Evolutionary conservation across 2,113 vertebrate species (phyloP), one percentile per base, ranked within the genome.

Genomic region (Engystomops pustulosus): DNA sequence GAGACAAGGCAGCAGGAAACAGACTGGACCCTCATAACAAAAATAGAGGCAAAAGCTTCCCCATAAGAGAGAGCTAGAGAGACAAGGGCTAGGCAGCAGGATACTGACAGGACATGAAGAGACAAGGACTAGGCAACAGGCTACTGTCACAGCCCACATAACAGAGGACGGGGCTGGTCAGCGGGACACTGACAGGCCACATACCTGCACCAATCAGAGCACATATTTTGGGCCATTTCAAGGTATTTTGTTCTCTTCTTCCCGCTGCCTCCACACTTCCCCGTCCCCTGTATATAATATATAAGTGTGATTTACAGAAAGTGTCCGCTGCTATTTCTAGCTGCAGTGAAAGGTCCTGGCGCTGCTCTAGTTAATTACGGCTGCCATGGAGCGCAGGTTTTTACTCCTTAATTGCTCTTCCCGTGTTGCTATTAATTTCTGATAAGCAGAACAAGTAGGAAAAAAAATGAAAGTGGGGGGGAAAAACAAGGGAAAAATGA

Each of bases 371-470:
- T 27, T 53, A 53, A 36, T 55, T 76, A 51, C n/a, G 9, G 9
- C 47, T 34, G 47, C 30, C 72, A 53, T 34, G 27, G 47, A 18
- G 18, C 27, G 9, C 27, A 55, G 47, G 17, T 53, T 53, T 76
- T 53, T 76, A 18, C 55, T 76, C 30, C 47, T 34, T 76, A 76
- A 76, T 76, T 76, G 72, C 47, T 76, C 72, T n/a, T 76, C 72
- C 47, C 15, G 30, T 76, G 72, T 76, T 76, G 44, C 72, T 76
- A 76, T 76, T 76, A 76, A 76, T 76, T 76, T 76, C 72, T 76
- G 72, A 49, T 76, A 76, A 53, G 47, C 72, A 76, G 72, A 76
- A 76, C 72, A 76, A 76, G 72, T 14, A 5, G n/a, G 8, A 44
- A 71, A 44, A 44, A 71, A 71, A 44, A 60, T 1, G 2, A 15